Conservation (phyloP, 2,888 invertebrate genomes). For the Lepeophtheirus nordmannii region DNA sequence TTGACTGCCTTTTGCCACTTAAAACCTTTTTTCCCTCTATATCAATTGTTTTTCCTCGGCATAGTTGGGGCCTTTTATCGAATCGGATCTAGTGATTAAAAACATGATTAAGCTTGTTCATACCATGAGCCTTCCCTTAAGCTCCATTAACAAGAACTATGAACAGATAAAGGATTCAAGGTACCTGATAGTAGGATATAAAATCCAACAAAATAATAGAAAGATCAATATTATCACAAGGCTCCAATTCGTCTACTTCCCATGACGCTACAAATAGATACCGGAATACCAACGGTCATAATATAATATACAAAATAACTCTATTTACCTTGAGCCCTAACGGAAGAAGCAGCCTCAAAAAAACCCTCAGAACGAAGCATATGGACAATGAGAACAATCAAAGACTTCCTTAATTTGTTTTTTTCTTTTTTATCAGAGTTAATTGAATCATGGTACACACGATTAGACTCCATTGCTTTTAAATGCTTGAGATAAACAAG, state of each 20-base stretch:
- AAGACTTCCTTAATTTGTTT: not conserved
- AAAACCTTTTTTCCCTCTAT: not conserved
- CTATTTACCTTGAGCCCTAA: not conserved
- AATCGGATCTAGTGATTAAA: not conserved
- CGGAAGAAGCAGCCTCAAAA: not conserved
- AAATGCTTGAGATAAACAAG: too few relatives aligned
- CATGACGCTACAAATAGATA: too few relatives aligned
- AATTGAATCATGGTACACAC: not conserved
- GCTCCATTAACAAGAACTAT: too few relatives aligned
- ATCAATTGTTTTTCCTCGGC: not conserved
- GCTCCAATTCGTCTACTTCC: too few relatives aligned
- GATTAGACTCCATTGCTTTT: not conserved
- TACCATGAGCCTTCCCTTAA: too few relatives aligned
- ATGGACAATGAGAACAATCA: not conserved
- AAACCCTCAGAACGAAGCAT: not conserved
- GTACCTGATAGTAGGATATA: too few relatives aligned
- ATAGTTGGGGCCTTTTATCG: not conserved
- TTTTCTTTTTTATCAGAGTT: not conserved
- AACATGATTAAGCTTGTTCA: too few relatives aligned
- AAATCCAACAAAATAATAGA: not conserved
- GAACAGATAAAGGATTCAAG: not conserved
- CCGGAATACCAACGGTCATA: too few relatives aligned
- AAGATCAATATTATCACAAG: not conserved
- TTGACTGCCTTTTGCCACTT: not conserved
- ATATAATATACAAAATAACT: too few relatives aligned